These are phyloP conservation scores for Pherbina coryleti DNA, from an alignment of 2,888 invertebrate genomes.

Conservation along the genomic window DNA sequence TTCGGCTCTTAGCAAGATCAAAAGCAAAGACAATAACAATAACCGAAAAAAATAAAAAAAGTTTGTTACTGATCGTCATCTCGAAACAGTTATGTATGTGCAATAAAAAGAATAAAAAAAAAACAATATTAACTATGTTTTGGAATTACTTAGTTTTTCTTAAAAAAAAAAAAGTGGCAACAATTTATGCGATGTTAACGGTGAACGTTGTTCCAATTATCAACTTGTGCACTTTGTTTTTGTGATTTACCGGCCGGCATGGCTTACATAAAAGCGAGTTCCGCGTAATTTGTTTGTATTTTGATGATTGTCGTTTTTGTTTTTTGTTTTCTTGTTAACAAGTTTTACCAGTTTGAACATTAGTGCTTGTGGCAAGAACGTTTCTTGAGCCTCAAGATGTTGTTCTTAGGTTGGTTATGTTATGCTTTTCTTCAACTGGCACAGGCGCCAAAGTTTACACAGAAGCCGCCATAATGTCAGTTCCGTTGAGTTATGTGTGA, in stretches of 20 bases:
- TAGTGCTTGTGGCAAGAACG: neutral
- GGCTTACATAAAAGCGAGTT: neutral
- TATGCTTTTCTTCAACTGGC: neutral
- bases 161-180: neutral
- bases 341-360: slow-evolving; percentile 1
- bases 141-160: neutral
- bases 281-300: neutral
- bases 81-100: slow-evolving; percentile 14
- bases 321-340: neutral
- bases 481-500: neutral
- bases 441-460: neutral
- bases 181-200: slow-evolving; percentile 2
- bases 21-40: neutral
- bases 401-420: neutral
- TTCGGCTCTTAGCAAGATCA: neutral
- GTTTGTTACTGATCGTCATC: neutral
- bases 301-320: neutral
- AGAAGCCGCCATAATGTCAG: neutral
- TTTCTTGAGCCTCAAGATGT: neutral
- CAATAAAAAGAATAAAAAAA: neutral
- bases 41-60: neutral
- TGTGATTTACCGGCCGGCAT: neutral
- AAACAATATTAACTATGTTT: neutral
- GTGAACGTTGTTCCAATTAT: slow-evolving; percentile 13
- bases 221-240: neutral